These are phyloP conservation scores for Lottia gigantea DNA, from an alignment of 2,888 invertebrate species.

Conservation along the genomic window DNA sequence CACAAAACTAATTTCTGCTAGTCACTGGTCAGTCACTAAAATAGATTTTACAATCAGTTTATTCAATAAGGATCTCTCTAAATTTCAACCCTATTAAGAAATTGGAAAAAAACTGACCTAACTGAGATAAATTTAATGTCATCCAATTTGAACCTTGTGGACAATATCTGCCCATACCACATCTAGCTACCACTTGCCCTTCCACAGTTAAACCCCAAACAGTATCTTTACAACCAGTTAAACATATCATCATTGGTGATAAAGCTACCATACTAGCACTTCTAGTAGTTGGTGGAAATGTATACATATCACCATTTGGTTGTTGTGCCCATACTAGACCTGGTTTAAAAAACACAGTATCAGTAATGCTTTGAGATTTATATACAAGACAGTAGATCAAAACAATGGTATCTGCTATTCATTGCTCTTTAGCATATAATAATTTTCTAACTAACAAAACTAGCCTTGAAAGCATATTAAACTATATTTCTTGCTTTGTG, in stretches of 20 bases:
- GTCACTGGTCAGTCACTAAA: no score
- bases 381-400: not conserved
- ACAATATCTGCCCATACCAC: conserved; percentile 67
- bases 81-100: no score
- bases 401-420: no score
- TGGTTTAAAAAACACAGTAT: conserved; percentile 17
- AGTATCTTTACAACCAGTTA: conserved; percentile 67
- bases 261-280: conserved; percentile 16
- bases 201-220: conserved; percentile 70
- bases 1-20: no score
- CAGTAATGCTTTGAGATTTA: not conserved
- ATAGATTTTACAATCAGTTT: no score
- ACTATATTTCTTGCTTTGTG: no score
- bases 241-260: conserved; percentile 43
- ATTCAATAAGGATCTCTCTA: no score
- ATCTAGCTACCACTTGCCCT: conserved; percentile 69
- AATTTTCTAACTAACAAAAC: no score
- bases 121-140: conserved; percentile 68
- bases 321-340: conserved; percentile 69
- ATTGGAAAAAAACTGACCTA: conserved; percentile 47
- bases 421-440: no score
- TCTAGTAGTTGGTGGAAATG: conserved; percentile 47
- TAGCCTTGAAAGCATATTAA: no score
- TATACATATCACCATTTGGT: conserved; percentile 66
- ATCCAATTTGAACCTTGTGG: conserved; percentile 69